These are phyloP conservation scores for Xenopus laevis DNA, from an alignment of 2,113 vertebrate species.

Conservation along the genomic window DNA sequence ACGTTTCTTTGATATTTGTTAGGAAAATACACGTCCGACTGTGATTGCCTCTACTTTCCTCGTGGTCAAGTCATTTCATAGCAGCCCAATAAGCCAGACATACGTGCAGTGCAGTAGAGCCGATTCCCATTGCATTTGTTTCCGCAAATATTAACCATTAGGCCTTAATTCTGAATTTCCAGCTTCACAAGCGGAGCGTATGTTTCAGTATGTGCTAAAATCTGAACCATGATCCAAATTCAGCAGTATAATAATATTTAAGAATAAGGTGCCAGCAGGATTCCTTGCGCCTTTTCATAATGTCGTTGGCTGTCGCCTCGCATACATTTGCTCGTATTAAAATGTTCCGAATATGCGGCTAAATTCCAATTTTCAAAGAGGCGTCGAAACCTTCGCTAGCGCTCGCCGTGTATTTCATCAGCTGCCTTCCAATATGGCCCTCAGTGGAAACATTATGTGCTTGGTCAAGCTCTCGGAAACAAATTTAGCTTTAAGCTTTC, in stretches of 20 bases:
- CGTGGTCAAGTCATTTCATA: too few species aligned
- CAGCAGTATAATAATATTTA: conserved; percentile 26
- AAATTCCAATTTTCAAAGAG: conserved; percentile 37
- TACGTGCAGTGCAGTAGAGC: too few species aligned
- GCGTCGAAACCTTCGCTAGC: not conserved
- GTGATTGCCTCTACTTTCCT: too few species aligned
- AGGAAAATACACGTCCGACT: too few species aligned
- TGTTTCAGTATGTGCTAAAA: not conserved
- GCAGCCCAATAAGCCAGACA: too few species aligned
- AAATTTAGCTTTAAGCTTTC: conserved; percentile 43
- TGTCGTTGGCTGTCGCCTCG: not conserved
- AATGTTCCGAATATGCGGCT: conserved; percentile 28
- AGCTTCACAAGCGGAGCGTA: not conserved
- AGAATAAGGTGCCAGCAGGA: conserved; percentile 25
- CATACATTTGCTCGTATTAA: conserved; percentile 1
- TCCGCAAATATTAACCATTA: not conserved
- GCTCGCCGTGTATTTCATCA: conserved; percentile 33
- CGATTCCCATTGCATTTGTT: not conserved
- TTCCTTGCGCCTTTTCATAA: conserved; percentile 14
- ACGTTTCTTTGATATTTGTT: too few species aligned
- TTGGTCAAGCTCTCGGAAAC: conserved; percentile 40
- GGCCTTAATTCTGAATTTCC: not conserved
- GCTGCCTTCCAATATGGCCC: conserved; percentile 33
- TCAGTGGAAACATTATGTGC: conserved; percentile 39
- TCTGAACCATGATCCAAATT: conserved; percentile 1